phyloP scores from a whole-genome alignment of 2,113 vertebrate species.

The Neolamprologus hecqui region DNA sequence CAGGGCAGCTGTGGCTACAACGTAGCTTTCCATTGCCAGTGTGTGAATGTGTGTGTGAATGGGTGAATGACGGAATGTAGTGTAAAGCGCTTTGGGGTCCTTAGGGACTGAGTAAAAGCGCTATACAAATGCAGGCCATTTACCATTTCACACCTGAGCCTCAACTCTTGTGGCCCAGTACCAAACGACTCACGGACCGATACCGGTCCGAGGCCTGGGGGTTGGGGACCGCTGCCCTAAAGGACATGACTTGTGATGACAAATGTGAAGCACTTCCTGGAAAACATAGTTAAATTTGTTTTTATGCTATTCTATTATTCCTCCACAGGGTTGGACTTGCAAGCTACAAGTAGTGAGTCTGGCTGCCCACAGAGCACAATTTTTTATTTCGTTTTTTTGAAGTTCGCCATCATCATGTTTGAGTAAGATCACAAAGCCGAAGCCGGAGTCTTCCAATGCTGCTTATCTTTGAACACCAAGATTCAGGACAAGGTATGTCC shows the following conservation, averaged over 20 bases:
- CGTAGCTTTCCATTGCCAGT: too few species aligned
- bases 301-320: neutral
- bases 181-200: accelerated
- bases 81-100: too few species aligned
- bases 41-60: too few species aligned
- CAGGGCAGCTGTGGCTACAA: too few species aligned
- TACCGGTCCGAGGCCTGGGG: accelerated
- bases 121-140: too few species aligned
- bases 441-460: neutral
- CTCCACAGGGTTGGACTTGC: neutral
- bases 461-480: neutral
- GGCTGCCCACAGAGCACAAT: neutral
- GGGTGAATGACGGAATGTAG: too few species aligned
- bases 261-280: neutral
- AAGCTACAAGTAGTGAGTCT: neutral
- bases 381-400: neutral
- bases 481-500: neutral
- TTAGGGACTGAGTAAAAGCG: too few species aligned
- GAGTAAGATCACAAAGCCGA: neutral
- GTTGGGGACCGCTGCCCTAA: neutral
- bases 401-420: neutral
- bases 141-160: too few species aligned
- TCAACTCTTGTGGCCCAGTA: too few species aligned
- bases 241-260: neutral
- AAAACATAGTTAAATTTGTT: neutral